Evolutionary conservation across 2,113 vertebrate species (phyloP).

Genomic region (Grus americana): DNA sequence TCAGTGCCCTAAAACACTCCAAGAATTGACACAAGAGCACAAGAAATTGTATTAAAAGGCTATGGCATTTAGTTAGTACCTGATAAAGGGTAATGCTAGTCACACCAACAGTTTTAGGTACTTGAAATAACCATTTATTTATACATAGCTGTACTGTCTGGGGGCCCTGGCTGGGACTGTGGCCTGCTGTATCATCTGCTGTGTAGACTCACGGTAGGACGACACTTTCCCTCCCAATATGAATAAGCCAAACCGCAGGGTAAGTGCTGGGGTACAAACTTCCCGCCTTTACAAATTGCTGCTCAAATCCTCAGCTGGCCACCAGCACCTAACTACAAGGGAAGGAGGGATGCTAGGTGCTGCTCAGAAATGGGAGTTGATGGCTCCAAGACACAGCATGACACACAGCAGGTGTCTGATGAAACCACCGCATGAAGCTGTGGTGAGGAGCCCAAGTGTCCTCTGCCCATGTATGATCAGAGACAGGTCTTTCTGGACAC

Average conservation of each 20-base stretch:
- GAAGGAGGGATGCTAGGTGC: not conserved
- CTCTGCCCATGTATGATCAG: not conserved
- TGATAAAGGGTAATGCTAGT: not conserved
- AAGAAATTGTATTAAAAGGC: conserved; percentile 18
- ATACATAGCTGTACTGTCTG: not conserved
- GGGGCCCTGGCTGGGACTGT: not conserved
- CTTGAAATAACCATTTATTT: not conserved
- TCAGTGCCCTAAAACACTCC: conserved; percentile 1
- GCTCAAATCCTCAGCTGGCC: not conserved
- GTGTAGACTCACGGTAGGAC: not conserved
- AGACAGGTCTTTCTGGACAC: not conserved
- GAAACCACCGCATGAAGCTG: not conserved
- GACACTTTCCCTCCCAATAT: not conserved
- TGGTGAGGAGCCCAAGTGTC: not conserved
- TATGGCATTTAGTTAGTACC: conserved; percentile 4
- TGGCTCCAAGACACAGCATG: not conserved
- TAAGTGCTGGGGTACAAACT: not conserved
- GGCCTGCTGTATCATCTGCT: not conserved
- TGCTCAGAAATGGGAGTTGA: not conserved
- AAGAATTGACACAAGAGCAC: not conserved
- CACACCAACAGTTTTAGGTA: not conserved
- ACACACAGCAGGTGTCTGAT: no score
- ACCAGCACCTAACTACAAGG: not conserved
- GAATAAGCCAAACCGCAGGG: not conserved
- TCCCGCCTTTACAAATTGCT: not conserved